Percentiles rank a stretch among this genome's conserved stretches.
These are phyloP conservation scores for Crocodylus rhombifer DNA, from an alignment of 2,797 vertebrate genomes.

Conservation along the genomic window DNA sequence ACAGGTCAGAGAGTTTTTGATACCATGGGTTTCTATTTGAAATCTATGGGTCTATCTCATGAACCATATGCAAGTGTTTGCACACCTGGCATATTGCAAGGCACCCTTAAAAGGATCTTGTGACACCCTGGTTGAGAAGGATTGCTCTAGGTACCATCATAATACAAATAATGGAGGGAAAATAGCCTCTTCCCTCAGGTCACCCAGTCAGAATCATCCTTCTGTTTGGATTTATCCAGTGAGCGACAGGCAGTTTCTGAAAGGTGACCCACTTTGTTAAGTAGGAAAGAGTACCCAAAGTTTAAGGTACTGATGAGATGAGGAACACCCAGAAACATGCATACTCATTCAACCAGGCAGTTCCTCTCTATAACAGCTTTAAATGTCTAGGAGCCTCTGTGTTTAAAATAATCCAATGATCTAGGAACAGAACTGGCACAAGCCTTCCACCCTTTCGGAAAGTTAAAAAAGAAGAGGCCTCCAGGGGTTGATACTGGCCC, in stretches of 20 bases:
- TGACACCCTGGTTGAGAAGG: too few relatives aligned
- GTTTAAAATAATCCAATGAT: neutral
- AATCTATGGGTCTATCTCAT: too few relatives aligned
- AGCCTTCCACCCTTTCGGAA: constrained; percentile 5
- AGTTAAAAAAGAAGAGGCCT: constrained; percentile 53
- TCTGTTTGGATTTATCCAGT: neutral
- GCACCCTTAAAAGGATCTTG: too few relatives aligned
- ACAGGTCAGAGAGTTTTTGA: too few relatives aligned
- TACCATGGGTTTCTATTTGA: too few relatives aligned
- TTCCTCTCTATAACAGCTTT: neutral
- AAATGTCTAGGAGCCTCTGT: rapidly evolving
- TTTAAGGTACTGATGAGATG: too few relatives aligned
- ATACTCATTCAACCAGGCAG: too few relatives aligned
- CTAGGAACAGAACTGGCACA: constrained; percentile 30
- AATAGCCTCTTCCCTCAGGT: too few relatives aligned
- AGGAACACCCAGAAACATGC: neutral
- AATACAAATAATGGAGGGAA: too few relatives aligned
- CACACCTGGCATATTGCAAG: too few relatives aligned
- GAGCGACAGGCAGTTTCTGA: neutral
- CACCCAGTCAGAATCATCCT: neutral
- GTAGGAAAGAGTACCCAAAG: neutral
- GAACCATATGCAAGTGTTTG: too few relatives aligned
- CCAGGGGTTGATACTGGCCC: constrained; percentile 37
- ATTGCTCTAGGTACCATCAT: too few relatives aligned
- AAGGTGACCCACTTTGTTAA: neutral